A percentile compares a stretch with the other conserved stretches of the same genome.
Conservation (phyloP, 1,140 invertebrate genomes). For the Brachionus rotundiformis region DNA sequence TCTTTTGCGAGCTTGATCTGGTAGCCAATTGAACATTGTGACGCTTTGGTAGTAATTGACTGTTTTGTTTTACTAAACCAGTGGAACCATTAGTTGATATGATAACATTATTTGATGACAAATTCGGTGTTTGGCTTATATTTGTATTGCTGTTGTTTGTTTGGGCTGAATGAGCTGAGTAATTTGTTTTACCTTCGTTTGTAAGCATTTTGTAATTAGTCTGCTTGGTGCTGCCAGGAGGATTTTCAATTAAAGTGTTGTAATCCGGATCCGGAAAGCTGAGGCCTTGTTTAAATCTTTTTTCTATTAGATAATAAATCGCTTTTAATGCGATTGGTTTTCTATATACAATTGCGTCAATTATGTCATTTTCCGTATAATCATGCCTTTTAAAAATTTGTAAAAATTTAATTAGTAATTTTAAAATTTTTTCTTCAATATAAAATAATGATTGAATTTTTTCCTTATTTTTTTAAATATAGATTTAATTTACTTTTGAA, state of each 20-base stretch:
- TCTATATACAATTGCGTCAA: slow-evolving; percentile 48
- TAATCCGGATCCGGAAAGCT: slow-evolving; percentile 45
- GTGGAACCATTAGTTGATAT: neutral
- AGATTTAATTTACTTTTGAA: slow-evolving; percentile 44
- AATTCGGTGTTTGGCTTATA: slow-evolving; percentile 31
- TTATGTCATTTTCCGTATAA: slow-evolving; percentile 43
- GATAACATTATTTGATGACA: neutral
- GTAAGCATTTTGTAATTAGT: slow-evolving; percentile 29
- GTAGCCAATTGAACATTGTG: slow-evolving; percentile 49
- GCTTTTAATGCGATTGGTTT: slow-evolving; percentile 48
- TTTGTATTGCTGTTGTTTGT: slow-evolving; percentile 36
- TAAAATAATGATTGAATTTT: neutral
- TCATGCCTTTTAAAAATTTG: slow-evolving; percentile 26
- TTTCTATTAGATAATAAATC: slow-evolving; percentile 50
- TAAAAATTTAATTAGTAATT: neutral
- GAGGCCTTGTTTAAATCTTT: slow-evolving; percentile 33
- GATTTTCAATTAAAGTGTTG: slow-evolving; percentile 16
- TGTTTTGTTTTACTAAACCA: slow-evolving; percentile 41
- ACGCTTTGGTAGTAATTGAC: slow-evolving; percentile 47
- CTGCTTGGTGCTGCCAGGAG: neutral
- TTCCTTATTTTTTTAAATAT: neutral
- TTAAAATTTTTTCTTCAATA: too few species aligned
- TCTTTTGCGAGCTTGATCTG: slow-evolving; percentile 47
- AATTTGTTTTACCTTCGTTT: neutral
- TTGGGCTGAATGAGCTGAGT: neutral